A percentile compares a stretch with the other conserved stretches of the same genome.
Evolutionary conservation across 2,797 vertebrate species (phyloP).

Genomic region (Sternotherus odoratus): DNA sequence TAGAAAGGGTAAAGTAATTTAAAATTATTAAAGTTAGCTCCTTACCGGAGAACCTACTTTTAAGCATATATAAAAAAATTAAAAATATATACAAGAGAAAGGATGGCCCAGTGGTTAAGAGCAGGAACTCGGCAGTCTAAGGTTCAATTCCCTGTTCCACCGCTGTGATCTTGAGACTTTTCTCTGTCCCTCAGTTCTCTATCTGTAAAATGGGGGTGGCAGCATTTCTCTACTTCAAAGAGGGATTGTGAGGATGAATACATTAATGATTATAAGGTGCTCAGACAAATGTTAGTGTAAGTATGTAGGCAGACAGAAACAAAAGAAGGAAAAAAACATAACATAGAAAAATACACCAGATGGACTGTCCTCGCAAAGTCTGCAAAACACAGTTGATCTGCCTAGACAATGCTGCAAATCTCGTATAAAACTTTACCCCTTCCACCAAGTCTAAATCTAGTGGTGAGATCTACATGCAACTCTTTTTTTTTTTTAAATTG

Average conservation of each 20-base stretch:
- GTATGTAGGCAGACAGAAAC: not conserved
- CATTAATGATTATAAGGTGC: not conserved
- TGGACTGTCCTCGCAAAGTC: too few relatives aligned
- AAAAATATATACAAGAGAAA: not conserved
- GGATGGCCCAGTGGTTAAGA: not conserved
- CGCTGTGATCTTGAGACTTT: not conserved
- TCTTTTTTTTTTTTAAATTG: not conserved
- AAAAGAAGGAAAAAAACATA: not conserved
- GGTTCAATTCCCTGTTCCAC: not conserved
- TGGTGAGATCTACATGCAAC: not conserved
- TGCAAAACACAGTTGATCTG: not conserved
- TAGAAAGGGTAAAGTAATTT: conserved; percentile 59
- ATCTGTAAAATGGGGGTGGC: not conserved
- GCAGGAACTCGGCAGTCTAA: not conserved
- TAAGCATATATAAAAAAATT: not conserved
- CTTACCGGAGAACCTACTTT: not conserved
- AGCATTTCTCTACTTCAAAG: not conserved
- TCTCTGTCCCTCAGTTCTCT: not conserved
- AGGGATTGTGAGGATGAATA: not conserved
- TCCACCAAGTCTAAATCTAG: not conserved
- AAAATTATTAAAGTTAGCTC: conserved; percentile 43
- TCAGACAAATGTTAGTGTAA: not conserved
- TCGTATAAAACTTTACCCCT: not conserved
- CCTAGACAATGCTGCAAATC: not conserved
- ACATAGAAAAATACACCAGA: too few relatives aligned